phyloP scores from a whole-genome alignment of 2,797 vertebrate genomes.

The Hippopotamyrus pictus region DNA sequence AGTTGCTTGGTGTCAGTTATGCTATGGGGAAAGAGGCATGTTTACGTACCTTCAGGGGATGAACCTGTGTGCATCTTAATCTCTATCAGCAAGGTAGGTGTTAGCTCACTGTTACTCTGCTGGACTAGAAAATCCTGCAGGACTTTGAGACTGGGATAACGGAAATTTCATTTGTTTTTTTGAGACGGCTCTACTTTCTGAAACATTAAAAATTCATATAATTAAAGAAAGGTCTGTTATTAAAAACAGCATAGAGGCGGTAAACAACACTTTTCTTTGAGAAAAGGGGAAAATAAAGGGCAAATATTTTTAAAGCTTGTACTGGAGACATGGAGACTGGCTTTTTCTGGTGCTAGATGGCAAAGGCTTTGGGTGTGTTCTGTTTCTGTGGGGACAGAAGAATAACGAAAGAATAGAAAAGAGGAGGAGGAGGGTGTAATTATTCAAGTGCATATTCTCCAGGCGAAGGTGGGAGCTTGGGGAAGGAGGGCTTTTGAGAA shows the following conservation, averaged over 20 bases:
- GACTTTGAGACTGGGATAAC: not conserved
- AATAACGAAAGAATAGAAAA: not conserved
- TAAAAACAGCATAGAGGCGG: not conserved
- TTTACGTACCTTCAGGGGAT: slow-evolving; percentile 5
- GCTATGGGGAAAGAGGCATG: slow-evolving; percentile 5
- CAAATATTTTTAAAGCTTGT: not conserved
- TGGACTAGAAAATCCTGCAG: not conserved
- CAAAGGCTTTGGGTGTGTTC: not conserved
- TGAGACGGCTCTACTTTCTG: not conserved
- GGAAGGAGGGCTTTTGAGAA: not conserved
- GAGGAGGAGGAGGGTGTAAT: not conserved
- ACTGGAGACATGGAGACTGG: not conserved
- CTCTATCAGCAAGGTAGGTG: slow-evolving; percentile 1
- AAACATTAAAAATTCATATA: not conserved
- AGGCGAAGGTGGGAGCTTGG: not conserved
- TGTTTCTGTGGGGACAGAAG: not conserved
- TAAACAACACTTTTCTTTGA: not conserved
- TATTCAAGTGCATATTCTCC: not conserved
- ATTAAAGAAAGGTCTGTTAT: not conserved
- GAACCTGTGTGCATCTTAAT: not conserved
- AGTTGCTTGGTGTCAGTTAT: not conserved
- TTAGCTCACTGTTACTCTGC: not conserved
- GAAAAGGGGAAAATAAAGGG: not conserved
- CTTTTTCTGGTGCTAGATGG: not conserved
- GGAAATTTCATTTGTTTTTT: not conserved